Base-by-base conservation (phyloP, 1,140 invertebrate species). In the Orius laevigatus region DNA sequence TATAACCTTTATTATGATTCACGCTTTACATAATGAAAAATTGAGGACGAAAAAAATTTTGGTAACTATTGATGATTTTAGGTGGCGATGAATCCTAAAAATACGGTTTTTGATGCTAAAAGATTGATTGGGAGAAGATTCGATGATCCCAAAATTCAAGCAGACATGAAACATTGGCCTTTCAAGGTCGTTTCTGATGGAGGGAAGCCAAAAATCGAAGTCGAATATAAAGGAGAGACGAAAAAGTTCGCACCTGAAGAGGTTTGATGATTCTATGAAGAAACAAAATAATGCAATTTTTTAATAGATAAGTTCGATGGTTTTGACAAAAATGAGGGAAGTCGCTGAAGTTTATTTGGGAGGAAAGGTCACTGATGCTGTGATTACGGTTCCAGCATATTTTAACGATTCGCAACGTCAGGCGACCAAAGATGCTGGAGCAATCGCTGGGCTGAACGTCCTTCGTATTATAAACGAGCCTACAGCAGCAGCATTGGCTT, bases 321-420 rank as follows among this genome's bases (percentile, higher is more conserved):
- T 78, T 6, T 61, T 78, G 36, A 65, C 60, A 3, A 77, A 71
- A 53, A 76, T 79, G 58, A 73, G 65, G 67, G 76, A 67, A 65
- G 77, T 58, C 60, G 66, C 60, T 2, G 72, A 75, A 49, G 64
- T 68, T 35, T 66, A 61, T 15, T 55, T 67, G 1, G 65, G 64
- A 2, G 59, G 63, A 1, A 65, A 55, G 6, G 58, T 69, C 0
- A 55, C 59, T 3, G 59, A 68, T 25, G 66, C 66, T 0, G 60
- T 75, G 0, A 60, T 68, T 39, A 68, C 66, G 0, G 66, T 68
- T 0, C 66, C 66, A 0, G 66, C 66, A 4, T 77, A 76, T 47
- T 76, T 76, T 60, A 89, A 89, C 63, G 84, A 89, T 67, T 85
- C 83, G 46, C 86, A 91, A 66, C 74, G 85, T 67, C 85, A 89